These are phyloP conservation scores for Silurus meridionalis DNA, from an alignment of 2,113 vertebrate genomes.

Conservation along the genomic window DNA sequence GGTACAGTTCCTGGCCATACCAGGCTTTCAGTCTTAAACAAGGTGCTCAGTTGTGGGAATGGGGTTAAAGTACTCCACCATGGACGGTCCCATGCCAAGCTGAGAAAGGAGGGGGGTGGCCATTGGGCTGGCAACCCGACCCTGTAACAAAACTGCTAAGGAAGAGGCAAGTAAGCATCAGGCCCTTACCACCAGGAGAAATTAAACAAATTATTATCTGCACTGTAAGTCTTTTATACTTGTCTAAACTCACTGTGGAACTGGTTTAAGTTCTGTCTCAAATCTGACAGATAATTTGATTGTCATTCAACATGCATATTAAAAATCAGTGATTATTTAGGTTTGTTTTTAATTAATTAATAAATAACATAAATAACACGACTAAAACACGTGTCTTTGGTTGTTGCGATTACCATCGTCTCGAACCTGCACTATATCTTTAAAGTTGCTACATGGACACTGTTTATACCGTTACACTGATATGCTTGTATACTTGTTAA, in stretches of 20 bases:
- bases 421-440: neutral
- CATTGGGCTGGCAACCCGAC: too few species aligned
- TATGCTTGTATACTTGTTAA: neutral
- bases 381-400: neutral
- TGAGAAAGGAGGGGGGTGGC: too few species aligned
- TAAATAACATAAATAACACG: neutral
- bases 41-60: too few species aligned
- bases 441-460: neutral
- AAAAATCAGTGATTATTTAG: neutral
- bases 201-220: neutral
- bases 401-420: neutral
- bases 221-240: neutral
- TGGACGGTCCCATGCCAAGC: too few species aligned
- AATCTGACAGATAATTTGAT: neutral
- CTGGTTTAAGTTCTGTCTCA: neutral
- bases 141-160: too few species aligned
- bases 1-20: too few species aligned
- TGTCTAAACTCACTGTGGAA: neutral
- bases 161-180: too few species aligned
- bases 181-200: too few species aligned
- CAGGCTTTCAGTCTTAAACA: too few species aligned
- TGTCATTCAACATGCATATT: neutral
- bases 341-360: neutral
- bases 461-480: neutral
- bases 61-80: too few species aligned